Conservation (phyloP, 2,113 vertebrate genomes). For the Trematomus loennbergii region DNA sequence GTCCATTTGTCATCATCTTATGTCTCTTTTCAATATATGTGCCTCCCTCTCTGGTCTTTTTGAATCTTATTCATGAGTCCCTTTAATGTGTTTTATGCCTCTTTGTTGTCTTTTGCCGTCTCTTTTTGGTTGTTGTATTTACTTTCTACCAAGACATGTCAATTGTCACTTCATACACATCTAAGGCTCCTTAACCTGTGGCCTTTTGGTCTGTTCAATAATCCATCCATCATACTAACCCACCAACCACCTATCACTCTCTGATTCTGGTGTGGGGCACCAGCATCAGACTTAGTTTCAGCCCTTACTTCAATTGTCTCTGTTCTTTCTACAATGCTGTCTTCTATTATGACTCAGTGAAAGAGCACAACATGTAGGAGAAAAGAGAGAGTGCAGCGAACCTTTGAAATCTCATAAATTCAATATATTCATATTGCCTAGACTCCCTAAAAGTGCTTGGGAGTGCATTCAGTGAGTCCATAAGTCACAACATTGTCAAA, state of each 20-base stretch:
- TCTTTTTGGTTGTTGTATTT: not conserved
- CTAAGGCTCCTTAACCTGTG: not conserved
- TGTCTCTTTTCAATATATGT: no score
- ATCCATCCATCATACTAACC: not conserved
- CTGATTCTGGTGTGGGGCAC: not conserved
- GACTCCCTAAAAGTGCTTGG: slow-evolving; percentile 73
- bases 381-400: slow-evolving; percentile 43
- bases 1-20: not conserved
- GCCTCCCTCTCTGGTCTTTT: not conserved
- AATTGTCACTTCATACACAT: not conserved
- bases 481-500: slow-evolving; percentile 82
- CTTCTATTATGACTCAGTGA: slow-evolving; percentile 3
- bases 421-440: slow-evolving; percentile 71
- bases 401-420: slow-evolving; percentile 79
- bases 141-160: not conserved
- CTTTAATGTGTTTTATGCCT: not conserved
- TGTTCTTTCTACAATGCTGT: not conserved
- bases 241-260: not conserved
- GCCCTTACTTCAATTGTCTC: not conserved
- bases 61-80: no score
- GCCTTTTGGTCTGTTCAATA: not conserved
- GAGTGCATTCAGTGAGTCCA: slow-evolving; percentile 78
- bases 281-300: not conserved
- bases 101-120: not conserved
- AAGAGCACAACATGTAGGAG: slow-evolving; percentile 24